Conservation (phyloP, 1,140 invertebrate genomes). For the Geopemphigus sp. region DNA sequence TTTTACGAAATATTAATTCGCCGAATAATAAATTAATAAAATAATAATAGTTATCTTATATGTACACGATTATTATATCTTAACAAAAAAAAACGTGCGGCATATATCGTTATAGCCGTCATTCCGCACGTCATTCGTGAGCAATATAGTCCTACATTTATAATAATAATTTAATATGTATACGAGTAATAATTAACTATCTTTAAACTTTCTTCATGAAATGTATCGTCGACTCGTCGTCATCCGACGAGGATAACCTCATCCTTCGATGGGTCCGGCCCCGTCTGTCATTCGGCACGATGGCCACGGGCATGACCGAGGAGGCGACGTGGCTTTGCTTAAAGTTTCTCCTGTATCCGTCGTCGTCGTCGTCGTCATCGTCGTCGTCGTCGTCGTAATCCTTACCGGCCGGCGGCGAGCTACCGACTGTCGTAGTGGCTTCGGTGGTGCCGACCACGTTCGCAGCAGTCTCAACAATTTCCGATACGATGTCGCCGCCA, state of each 20-base stretch:
- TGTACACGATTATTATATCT: background rate
- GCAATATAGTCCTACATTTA: background rate
- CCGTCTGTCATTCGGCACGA: conserved; percentile 35
- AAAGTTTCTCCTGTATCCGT: conserved; percentile 26
- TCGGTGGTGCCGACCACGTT: conserved; percentile 46
- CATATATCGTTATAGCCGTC: too few species aligned
- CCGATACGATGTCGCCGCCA: conserved; percentile 51
- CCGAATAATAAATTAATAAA: conserved; percentile 37
- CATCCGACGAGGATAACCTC: conserved; percentile 51
- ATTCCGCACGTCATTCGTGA: conserved; percentile 6
- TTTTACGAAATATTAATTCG: background rate
- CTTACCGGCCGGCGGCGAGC: conserved; percentile 14
- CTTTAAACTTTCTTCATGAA: conserved; percentile 39
- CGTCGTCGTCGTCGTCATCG: conserved; percentile 32
- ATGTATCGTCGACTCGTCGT: conserved; percentile 39
- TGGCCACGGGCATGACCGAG: background rate
- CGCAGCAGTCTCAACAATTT: conserved; percentile 53
- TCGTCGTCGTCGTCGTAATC: conserved; percentile 42
- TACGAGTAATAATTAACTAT: too few species aligned
- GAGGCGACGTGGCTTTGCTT: background rate
- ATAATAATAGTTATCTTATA: background rate
- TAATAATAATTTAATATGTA: too few species aligned
- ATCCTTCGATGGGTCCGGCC: conserved; percentile 51
- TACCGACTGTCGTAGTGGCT: background rate
- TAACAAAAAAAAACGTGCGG: background rate